These are phyloP conservation scores for Apamea epomidion DNA, from an alignment of 2,888 invertebrate genomes.

Conservation along the genomic window DNA sequence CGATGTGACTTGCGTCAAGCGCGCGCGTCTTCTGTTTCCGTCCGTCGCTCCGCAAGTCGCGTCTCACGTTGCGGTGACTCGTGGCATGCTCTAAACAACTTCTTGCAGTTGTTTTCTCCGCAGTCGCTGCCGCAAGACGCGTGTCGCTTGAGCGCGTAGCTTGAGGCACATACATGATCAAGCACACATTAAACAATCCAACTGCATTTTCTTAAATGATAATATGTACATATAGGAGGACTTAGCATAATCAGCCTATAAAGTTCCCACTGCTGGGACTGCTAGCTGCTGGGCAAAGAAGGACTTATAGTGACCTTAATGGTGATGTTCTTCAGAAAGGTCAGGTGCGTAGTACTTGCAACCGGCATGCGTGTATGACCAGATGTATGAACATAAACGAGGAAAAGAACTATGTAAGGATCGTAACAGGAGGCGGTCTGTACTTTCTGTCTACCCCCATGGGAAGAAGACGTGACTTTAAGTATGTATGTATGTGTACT, in stretches of 20 bases:
- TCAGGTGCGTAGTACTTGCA: neutral
- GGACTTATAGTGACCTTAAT: too few species aligned
- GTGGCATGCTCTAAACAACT: neutral
- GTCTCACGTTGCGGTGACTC: too few species aligned
- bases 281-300: too few species aligned
- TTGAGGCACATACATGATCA: neutral
- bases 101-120: neutral
- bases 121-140: neutral
- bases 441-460: neutral
- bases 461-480: too few species aligned
- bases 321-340: neutral
- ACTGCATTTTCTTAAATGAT: neutral
- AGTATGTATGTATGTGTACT: neutral
- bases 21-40: too few species aligned
- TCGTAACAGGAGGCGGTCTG: neutral
- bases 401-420: too few species aligned
- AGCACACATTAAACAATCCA: neutral
- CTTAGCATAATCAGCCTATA: too few species aligned
- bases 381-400: neutral
- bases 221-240: neutral
- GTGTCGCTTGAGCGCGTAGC: neutral
- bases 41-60: too few species aligned
- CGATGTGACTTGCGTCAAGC: neutral
- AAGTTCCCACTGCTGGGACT: too few species aligned
- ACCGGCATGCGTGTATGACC: too few species aligned